Evolutionary conservation across 2,113 vertebrate genomes (phyloP).

Genomic region (Triplophysa tibetana): DNA sequence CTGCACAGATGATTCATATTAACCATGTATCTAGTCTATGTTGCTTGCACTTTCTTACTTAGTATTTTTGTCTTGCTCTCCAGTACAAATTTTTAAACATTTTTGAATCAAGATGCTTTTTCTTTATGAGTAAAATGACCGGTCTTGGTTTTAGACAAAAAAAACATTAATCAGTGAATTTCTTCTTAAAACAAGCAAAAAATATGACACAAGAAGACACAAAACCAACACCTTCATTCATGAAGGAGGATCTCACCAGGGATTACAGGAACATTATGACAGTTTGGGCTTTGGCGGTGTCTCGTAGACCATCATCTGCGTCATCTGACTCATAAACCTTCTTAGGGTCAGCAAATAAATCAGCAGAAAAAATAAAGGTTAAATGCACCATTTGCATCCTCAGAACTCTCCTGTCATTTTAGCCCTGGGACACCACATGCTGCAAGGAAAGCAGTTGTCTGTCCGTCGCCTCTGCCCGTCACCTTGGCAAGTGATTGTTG

Average conservation of each 20-base stretch:
- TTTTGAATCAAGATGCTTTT: too few species aligned
- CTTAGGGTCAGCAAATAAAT: slow-evolving; percentile 67
- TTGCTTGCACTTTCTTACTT: too few species aligned
- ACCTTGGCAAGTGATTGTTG: slow-evolving; percentile 75
- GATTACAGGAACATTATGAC: slow-evolving; percentile 80
- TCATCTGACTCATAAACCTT: slow-evolving; percentile 78
- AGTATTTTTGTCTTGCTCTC: too few species aligned
- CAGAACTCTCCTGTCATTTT: slow-evolving; percentile 75
- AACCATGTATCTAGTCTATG: too few species aligned
- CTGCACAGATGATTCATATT: too few species aligned
- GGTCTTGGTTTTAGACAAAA: too few species aligned
- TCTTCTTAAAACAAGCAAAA: too few species aligned
- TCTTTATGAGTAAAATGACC: too few species aligned
- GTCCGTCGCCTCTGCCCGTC: slow-evolving; percentile 74
- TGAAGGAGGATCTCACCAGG: slow-evolving; percentile 65
- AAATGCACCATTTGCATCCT: slow-evolving; percentile 73
- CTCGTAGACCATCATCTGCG: slow-evolving; percentile 75
- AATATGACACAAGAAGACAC: slow-evolving; percentile 75
- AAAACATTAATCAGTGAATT: too few species aligned
- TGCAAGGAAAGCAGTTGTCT: slow-evolving; percentile 61
- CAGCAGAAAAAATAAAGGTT: slow-evolving; percentile 48
- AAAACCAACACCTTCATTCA: slow-evolving; percentile 57
- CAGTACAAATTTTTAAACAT: too few species aligned
- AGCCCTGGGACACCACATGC: slow-evolving; percentile 77
- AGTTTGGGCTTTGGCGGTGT: slow-evolving; percentile 85